phyloP scores from a whole-genome alignment of 2,888 invertebrate species.

The Scaptomyza polygonia region DNA sequence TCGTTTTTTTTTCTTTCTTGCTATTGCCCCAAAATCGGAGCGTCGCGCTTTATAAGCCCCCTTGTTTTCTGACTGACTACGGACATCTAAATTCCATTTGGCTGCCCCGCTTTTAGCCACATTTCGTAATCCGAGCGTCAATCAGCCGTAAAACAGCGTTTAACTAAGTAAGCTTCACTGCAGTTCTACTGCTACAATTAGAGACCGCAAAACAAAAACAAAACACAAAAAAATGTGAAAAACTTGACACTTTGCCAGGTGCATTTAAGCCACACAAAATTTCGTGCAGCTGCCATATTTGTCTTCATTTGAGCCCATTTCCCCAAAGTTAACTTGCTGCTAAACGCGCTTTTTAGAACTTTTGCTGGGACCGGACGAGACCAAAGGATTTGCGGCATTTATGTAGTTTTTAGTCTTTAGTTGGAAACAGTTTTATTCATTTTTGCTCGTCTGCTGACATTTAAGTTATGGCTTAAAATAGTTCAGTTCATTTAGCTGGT shows the following conservation, averaged over 20 bases:
- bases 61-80: slow-evolving; percentile 19
- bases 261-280: slow-evolving; percentile 47
- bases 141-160: slow-evolving; percentile 40
- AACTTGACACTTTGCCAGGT: slow-evolving; percentile 41
- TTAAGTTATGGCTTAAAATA: slow-evolving; percentile 71
- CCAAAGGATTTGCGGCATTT: slow-evolving; percentile 57
- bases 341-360: slow-evolving; percentile 33
- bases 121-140: slow-evolving; percentile 33
- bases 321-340: slow-evolving; percentile 25
- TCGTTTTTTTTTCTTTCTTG: background rate
- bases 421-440: slow-evolving; percentile 17
- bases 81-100: slow-evolving; percentile 44
- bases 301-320: slow-evolving; percentile 58
- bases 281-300: slow-evolving; percentile 54
- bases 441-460: slow-evolving; percentile 34
- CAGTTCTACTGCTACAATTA: slow-evolving; percentile 17
- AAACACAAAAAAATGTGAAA: slow-evolving; percentile 3
- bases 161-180: slow-evolving; percentile 36
- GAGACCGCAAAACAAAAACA: background rate
- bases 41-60: slow-evolving; percentile 24
- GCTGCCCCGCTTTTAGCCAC: slow-evolving; percentile 1
- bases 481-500: slow-evolving; percentile 39
- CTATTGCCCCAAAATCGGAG: background rate
- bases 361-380: slow-evolving; percentile 37
- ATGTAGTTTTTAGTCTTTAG: slow-evolving; percentile 62